These are phyloP conservation scores for Hoplodrina blanda DNA, from an alignment of 2,888 invertebrate genomes.

Conservation along the genomic window DNA sequence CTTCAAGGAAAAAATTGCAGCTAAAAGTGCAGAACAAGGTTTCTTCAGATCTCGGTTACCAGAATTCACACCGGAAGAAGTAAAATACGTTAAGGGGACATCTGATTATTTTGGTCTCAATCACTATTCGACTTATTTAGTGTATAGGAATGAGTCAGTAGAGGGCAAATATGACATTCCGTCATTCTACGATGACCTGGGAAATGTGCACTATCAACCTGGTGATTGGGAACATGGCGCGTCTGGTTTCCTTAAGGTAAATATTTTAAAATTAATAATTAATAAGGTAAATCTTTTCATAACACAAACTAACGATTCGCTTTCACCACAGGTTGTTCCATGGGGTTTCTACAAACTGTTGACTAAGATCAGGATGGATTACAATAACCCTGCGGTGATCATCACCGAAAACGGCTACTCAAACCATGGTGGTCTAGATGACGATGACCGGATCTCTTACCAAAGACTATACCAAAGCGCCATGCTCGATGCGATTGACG, in stretches of 20 bases:
- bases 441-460: conserved; percentile 81
- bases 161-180: conserved; percentile 59
- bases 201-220: conserved; percentile 46
- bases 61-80: conserved; percentile 90
- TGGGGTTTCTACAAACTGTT: conserved; percentile 90
- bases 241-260: conserved; percentile 40
- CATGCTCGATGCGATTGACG: conserved; percentile 79
- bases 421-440: conserved; percentile 73
- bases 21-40: conserved; percentile 90
- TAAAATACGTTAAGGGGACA: conserved; percentile 88
- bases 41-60: conserved; percentile 90
- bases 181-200: conserved; percentile 70
- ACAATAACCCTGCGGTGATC: conserved; percentile 87
- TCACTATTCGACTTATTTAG: conserved; percentile 90
- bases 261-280: neutral
- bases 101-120: conserved; percentile 94
- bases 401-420: conserved; percentile 91
- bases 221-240: conserved; percentile 29
- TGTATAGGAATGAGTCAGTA: conserved; percentile 74
- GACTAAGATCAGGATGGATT: conserved; percentile 82
- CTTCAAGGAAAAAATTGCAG: conserved; percentile 89
- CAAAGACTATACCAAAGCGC: conserved; percentile 78
- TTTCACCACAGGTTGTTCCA: conserved; percentile 80
- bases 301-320: neutral
- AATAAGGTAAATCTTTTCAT: conserved; percentile 22